Conservation (phyloP, 2,888 invertebrate species). For the Xestobium rufovillosum region DNA sequence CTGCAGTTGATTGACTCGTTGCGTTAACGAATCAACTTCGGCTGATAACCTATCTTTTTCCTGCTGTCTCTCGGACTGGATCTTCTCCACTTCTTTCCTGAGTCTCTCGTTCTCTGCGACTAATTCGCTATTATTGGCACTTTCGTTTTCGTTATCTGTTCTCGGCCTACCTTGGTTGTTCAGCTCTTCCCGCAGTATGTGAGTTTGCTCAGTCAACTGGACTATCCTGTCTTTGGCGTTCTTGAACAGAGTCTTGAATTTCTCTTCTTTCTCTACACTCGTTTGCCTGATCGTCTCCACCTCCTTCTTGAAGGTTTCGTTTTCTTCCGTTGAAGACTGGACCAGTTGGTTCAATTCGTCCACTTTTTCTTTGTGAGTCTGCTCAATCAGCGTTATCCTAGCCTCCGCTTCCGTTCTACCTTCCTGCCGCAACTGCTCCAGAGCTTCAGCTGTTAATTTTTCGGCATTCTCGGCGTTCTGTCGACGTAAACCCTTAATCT, state of each 20-base stretch:
- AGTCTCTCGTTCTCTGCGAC: constrained; percentile 57
- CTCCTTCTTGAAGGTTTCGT: constrained; percentile 50
- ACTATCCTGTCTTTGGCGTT: constrained; percentile 69
- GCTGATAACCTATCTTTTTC: constrained; percentile 63
- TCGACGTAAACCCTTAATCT: constrained; percentile 45
- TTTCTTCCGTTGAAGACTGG: constrained; percentile 43
- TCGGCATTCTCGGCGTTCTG: constrained; percentile 27
- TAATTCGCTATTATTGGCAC: constrained; percentile 37
- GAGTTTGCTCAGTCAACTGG: constrained; percentile 63
- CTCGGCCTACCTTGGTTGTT: constrained; percentile 31
- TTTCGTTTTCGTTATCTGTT: constrained; percentile 43
- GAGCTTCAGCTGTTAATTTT: constrained; percentile 44
- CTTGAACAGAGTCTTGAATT: constrained; percentile 52
- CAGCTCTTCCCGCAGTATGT: constrained; percentile 52
- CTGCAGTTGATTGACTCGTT: constrained; percentile 47
- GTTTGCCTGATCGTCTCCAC: constrained; percentile 41
- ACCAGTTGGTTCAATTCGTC: constrained; percentile 45
- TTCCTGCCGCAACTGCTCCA: constrained; percentile 44
- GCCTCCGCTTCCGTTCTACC: constrained; percentile 44
- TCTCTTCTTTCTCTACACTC: constrained; percentile 43
- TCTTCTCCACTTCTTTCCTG: constrained; percentile 57
- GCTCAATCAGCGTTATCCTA: constrained; percentile 41
- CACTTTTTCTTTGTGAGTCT: constrained; percentile 42
- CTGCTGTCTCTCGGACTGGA: constrained; percentile 49
- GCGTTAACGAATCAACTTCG: constrained; percentile 62